phyloP scores from a whole-genome alignment of 2,113 vertebrate species.

The Hydrolagus affinis region DNA sequence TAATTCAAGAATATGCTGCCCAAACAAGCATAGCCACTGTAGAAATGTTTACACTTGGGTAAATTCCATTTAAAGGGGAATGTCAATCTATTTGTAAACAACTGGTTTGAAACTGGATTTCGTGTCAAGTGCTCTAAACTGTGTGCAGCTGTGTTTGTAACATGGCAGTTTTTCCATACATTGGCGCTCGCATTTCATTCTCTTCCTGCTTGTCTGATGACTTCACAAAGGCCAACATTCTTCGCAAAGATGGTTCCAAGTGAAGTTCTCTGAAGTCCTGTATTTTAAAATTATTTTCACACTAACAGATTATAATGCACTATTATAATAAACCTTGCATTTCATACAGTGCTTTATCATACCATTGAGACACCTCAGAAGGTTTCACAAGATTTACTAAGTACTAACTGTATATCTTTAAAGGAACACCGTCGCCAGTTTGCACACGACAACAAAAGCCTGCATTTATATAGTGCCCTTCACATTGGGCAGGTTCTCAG shows the following conservation, averaged over 20 bases:
- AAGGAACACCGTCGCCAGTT: too few species aligned
- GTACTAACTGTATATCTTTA: too few species aligned
- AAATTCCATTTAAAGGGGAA: conserved; percentile 25
- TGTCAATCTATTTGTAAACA: conserved; percentile 8
- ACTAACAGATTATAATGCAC: neutral
- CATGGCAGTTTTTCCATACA: neutral
- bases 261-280: neutral
- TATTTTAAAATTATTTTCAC: neutral
- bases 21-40: conserved; percentile 12
- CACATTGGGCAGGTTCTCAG: too few species aligned
- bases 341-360: too few species aligned
- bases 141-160: conserved; percentile 21
- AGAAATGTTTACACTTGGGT: conserved; percentile 2
- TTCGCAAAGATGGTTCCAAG: neutral
- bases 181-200: neutral
- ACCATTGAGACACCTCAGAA: too few species aligned
- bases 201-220: conserved; percentile 2
- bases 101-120: neutral
- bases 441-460: too few species aligned
- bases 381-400: too few species aligned
- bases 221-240: neutral
- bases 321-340: neutral
- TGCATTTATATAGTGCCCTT: too few species aligned
- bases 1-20: conserved; percentile 20
- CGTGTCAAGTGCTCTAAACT: conserved; percentile 18